A percentile compares a stretch with the other conserved stretches of the same genome.
These are phyloP conservation scores for Chaetops frenatus DNA, from an alignment of 2,113 vertebrate species.

Conservation along the genomic window DNA sequence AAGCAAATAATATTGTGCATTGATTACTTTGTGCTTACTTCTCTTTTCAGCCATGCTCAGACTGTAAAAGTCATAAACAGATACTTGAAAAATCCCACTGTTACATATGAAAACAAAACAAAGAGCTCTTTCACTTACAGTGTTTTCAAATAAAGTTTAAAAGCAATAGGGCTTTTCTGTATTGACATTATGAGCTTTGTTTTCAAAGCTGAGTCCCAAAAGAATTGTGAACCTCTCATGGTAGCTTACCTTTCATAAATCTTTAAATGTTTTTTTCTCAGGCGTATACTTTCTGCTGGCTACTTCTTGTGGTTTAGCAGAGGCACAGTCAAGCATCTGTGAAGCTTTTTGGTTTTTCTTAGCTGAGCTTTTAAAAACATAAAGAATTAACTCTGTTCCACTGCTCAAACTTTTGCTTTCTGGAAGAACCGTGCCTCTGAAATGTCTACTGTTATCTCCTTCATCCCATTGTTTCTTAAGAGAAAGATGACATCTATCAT, in stretches of 20 bases:
- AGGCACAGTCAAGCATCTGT: not conserved
- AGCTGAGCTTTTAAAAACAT: not conserved
- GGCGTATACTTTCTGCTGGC: not conserved
- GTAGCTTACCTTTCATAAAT: slow-evolving; percentile 16
- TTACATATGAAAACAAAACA: slow-evolving; percentile 20
- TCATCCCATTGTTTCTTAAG: not conserved
- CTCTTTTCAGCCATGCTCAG: not conserved
- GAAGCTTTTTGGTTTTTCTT: not conserved
- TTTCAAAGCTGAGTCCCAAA: slow-evolving; percentile 34
- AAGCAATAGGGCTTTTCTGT: not conserved
- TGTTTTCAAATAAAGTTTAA: slow-evolving; percentile 22
- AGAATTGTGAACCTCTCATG: not conserved
- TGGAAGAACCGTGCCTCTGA: not conserved
- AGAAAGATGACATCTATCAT: not conserved
- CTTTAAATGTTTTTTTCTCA: not conserved
- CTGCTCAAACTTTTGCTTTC: not conserved
- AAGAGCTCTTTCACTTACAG: not conserved
- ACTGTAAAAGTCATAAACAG: slow-evolving; percentile 2
- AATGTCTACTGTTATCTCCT: not conserved
- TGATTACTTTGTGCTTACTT: not conserved
- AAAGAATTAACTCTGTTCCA: not conserved
- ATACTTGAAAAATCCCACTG: slow-evolving; percentile 11
- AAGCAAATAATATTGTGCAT: not conserved
- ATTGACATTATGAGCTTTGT: not conserved
- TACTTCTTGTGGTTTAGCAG: slow-evolving; percentile 3